phyloP scores from a whole-genome alignment of 2,113 vertebrate species.

The Scalopus aquaticus region DNA sequence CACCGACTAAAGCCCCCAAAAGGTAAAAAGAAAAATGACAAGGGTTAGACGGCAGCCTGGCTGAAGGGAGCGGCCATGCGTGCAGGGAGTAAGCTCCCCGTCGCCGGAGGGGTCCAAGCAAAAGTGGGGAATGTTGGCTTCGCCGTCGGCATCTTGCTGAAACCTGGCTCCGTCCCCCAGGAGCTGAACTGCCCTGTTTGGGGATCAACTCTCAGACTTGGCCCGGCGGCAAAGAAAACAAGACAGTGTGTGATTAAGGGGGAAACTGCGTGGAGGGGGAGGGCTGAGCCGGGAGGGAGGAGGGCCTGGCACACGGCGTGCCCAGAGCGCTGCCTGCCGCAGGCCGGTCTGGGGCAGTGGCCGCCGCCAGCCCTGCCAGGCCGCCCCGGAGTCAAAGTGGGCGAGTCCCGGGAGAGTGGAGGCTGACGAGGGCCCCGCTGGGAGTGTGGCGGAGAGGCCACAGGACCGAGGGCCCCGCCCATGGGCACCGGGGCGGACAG shows the following conservation, averaged over 20 bases:
- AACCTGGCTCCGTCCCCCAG: conserved; percentile 27
- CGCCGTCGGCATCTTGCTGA: neutral
- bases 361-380: neutral
- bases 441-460: neutral
- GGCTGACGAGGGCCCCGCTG: neutral
- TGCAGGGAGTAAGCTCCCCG: conserved; percentile 3
- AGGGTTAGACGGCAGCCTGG: neutral
- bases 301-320: neutral
- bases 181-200: conserved; percentile 65
- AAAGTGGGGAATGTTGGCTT: neutral
- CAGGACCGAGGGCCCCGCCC: too few species aligned
- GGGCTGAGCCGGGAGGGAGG: neutral
- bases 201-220: conserved; percentile 74
- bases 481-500: too few species aligned
- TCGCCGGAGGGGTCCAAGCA: neutral
- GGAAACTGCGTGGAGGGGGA: conserved; percentile 25
- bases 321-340: too few species aligned
- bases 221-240: conserved; percentile 76
- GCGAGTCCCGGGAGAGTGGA: neutral
- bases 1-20: neutral
- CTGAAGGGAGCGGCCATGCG: neutral
- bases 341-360: neutral
- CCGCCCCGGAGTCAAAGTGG: neutral
- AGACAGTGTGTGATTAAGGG: conserved; percentile 74
- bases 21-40: neutral